Evolutionary conservation across 2,113 vertebrate genomes (phyloP).

Genomic region (Orientallactaga bullata): DNA sequence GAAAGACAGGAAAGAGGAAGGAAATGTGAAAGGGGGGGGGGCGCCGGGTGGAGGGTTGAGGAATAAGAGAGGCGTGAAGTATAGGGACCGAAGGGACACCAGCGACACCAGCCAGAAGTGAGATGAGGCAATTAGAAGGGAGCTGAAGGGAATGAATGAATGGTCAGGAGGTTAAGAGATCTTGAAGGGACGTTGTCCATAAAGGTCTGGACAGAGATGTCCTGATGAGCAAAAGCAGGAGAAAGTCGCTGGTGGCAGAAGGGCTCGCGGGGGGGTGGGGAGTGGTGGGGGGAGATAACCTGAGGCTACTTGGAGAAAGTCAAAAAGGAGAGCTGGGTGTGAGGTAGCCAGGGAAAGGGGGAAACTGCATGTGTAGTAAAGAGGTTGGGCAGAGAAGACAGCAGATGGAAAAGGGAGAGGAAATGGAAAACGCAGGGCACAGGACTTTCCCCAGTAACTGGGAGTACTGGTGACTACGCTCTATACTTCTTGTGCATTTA

Average conservation of each 20-base stretch:
- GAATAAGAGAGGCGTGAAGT: constrained; percentile 30
- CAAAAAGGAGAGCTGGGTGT: background rate
- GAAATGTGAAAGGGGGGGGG: constrained; percentile 56
- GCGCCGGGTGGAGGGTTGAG: background rate
- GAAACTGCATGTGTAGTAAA: background rate
- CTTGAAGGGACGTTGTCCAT: background rate
- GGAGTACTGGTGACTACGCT: background rate
- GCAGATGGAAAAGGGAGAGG: constrained; percentile 15
- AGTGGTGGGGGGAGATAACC: too few relatives aligned
- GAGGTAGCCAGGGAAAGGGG: background rate
- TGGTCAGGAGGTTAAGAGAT: background rate
- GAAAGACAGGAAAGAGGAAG: constrained; percentile 73
- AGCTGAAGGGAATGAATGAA: background rate
- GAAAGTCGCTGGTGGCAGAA: background rate
- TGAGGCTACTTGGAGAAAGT: constrained; percentile 46
- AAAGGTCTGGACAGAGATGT: background rate
- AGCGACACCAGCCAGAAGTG: constrained; percentile 21
- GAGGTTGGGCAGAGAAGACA: background rate
- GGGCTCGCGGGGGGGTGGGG: constrained; percentile 1
- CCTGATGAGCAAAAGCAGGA: background rate
- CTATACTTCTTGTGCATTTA: constrained; percentile 46
- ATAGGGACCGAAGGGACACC: constrained; percentile 16
- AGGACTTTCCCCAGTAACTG: constrained; percentile 50
- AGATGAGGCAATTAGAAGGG: background rate
- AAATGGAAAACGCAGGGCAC: background rate